Conservation (phyloP, 1,140 invertebrate species). For the Drosophila sulfurigaster region DNA sequence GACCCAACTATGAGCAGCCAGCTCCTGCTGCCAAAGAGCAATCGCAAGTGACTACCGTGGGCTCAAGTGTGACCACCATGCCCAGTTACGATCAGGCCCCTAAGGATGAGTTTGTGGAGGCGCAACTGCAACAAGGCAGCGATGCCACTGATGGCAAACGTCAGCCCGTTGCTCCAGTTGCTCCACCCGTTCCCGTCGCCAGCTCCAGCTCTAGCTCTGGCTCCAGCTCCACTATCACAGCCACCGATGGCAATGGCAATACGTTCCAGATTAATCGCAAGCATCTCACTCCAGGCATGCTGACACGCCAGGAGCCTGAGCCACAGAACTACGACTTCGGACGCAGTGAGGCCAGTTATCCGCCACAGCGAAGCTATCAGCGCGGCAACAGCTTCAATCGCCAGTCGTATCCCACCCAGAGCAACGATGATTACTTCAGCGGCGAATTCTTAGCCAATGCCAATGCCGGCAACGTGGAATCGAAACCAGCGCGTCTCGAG, state of each 20-base stretch:
- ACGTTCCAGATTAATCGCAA: conserved; percentile 65
- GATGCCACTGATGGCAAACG: conserved; percentile 54
- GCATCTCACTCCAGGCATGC: conserved; percentile 59
- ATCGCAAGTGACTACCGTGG: conserved; percentile 60
- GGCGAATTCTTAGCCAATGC: conserved; percentile 72
- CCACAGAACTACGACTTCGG: conserved; percentile 52
- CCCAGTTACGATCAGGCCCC: conserved; percentile 68
- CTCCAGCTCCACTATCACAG: conserved; percentile 38
- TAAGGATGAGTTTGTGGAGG: conserved; percentile 72
- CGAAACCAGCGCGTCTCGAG: conserved; percentile 72
- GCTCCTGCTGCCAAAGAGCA: conserved; percentile 50
- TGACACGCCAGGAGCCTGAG: conserved; percentile 58
- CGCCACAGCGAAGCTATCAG: conserved; percentile 53
- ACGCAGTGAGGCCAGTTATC: conserved; percentile 51
- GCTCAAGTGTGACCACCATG: conserved; percentile 75
- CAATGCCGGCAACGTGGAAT: conserved; percentile 60
- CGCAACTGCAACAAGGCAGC: conserved; percentile 57
- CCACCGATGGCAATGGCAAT: conserved; percentile 66
- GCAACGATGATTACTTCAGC: conserved; percentile 71
- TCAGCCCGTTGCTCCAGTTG: conserved; percentile 1
- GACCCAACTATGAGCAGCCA: conserved; percentile 47
- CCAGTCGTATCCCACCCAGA: conserved; percentile 48
- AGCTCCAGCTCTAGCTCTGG: conserved; percentile 12
- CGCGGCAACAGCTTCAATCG: conserved; percentile 56
- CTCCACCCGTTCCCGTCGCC: neutral